Base-by-base conservation (phyloP, 2,113 vertebrate genomes). In the Glaucomys volans region DNA sequence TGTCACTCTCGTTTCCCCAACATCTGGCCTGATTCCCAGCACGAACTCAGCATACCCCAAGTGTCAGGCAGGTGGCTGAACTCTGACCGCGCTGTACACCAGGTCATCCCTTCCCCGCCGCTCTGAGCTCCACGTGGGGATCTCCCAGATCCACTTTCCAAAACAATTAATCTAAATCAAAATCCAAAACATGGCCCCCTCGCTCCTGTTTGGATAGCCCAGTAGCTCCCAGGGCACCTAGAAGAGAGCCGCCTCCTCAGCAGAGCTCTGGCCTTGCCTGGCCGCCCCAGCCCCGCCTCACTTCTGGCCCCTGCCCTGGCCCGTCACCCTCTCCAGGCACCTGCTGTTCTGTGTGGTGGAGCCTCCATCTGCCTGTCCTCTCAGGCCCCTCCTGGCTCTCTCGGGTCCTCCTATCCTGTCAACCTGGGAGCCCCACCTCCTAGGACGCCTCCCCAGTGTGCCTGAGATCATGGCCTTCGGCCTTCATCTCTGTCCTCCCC, bases 61-160 rank as follows among this genome's bases (percentile, higher is more conserved):
- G 6, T 0, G 1, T 57, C 2, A 37, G 37, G 0, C 0, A 0
- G 0, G 18, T 1, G 30, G n/a, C 20, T 1, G 2, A 54, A 11
- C 8, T 2, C 50, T 59, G 10, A 6, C 50, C n/a, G 2, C 0
- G 0, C 2, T 11, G 18, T 42, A 57, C 4, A 28, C 12, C 12
- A 0, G 0, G 22, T 28, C 7, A 13, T n/a, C 32, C 30, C 52
- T 35, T 16, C 52, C 42, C 47, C 32, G 28, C 52, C 16, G 24
- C 2, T 22, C 54, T 32, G 37, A 44, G 11, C 40, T 69, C 57
- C 57, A 13, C 16, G 13, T 47, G 26, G 16, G 72, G 1, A 3
- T 42, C 66, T 86, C 88, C 64, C 66, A 44, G 42, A 52, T 8
- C 52, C n/a, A 5, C 71, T 44, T 37, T 28, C 24, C 20, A 59